These are phyloP conservation scores for Drosophila nr. perissopoda DNA, from an alignment of 2,888 invertebrate species.

Conservation along the genomic window DNA sequence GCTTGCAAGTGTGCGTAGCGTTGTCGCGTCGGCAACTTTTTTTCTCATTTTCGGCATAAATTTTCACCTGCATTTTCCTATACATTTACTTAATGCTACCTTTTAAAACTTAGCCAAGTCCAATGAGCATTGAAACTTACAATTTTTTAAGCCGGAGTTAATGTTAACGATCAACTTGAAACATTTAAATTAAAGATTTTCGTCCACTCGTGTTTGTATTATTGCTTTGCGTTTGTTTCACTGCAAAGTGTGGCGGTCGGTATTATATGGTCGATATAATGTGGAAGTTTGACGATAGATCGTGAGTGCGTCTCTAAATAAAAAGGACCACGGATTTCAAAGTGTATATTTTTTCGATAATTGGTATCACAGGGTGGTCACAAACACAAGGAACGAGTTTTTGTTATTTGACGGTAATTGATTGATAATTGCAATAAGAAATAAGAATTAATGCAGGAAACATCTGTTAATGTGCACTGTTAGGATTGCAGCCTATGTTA, in stretches of 20 bases:
- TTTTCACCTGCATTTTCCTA: slow-evolving; percentile 33
- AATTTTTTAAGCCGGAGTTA: slow-evolving; percentile 51
- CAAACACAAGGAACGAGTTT: background rate
- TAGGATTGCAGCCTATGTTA: background rate
- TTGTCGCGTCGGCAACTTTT: slow-evolving; percentile 77
- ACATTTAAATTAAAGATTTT: slow-evolving; percentile 62
- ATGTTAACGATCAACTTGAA: slow-evolving; percentile 50
- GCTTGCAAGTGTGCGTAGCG: slow-evolving; percentile 48
- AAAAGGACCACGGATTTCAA: background rate
- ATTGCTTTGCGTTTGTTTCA: slow-evolving; percentile 56
- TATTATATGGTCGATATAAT: slow-evolving; percentile 32
- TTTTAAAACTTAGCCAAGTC: slow-evolving; percentile 32
- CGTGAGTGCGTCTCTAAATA: slow-evolving; percentile 12
- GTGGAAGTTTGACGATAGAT: slow-evolving; percentile 29
- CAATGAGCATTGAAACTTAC: slow-evolving; percentile 55
- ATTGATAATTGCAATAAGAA: background rate
- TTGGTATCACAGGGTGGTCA: background rate
- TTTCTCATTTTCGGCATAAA: slow-evolving; percentile 53
- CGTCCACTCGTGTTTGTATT: slow-evolving; percentile 58
- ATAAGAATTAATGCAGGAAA: background rate
- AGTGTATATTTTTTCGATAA: background rate
- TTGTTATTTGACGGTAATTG: background rate
- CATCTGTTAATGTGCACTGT: background rate
- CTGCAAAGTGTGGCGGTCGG: slow-evolving; percentile 50
- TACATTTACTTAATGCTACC: slow-evolving; percentile 35